Base-by-base conservation (phyloP, 2,113 vertebrate genomes). In the Equus przewalskii region DNA sequence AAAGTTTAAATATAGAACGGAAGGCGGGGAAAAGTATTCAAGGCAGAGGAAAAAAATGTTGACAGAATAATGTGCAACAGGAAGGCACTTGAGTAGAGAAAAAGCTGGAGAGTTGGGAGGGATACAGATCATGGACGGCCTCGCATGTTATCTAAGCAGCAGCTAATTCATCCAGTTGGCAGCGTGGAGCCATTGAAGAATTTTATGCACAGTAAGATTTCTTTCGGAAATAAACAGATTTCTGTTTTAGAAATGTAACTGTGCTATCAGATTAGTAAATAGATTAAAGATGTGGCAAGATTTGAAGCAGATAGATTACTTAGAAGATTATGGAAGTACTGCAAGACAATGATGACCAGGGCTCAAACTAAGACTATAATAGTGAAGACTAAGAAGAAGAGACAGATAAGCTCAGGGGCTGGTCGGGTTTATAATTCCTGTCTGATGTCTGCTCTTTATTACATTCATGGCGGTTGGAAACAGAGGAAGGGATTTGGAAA, bases 161-260 rank as follows among this genome's bases (percentile, higher is more conserved):
- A 58, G 67, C n/a, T 73, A 21, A 5, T 86, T 91, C 30, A 67
- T 36, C 36, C 64, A 60, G 4, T 51, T 62, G 21, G 11, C 72
- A 89, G 80, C 22, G 19, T 12, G 65, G 26, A 73, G 5, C 36
- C 54, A 67, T 6, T 58, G 26, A 88, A 91, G 12, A 70, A 79
- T 79, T 82, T 96, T 94, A 70, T 69, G 56, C 51, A 91, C 36
- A 88, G 54, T 3, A 49, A 10, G 26, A 65, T 41, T 70, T 79
- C 49, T 81, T 93, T 94, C 51, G 78, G 24, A 91, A 60, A 76
- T 62, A 91, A 82, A n/a, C 44, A 82, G 13, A 76, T 36, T 64
- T 90, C 1, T 70, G 15, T 78, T 86, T 83, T 46, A 83, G 69
- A 91, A 83, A 88, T 9, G 82, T 70, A 72, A 58, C 24, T 46